Evolutionary conservation across 2,797 vertebrate species (phyloP).

Genomic region (Sarcophilus harrisii): DNA sequence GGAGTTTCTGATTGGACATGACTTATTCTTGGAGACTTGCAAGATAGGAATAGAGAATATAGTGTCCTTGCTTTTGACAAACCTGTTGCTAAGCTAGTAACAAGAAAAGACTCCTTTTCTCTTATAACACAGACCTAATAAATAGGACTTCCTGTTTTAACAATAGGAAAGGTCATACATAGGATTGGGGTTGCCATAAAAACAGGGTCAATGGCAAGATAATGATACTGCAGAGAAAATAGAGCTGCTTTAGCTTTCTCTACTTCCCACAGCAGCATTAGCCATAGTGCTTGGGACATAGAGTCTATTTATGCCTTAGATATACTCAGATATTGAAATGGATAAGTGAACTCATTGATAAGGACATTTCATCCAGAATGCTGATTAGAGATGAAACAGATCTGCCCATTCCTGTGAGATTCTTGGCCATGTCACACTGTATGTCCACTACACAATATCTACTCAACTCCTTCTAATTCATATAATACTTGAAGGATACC

Average conservation of each 20-base stretch:
- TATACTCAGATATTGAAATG: background rate
- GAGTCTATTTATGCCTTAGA: background rate
- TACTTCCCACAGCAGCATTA: background rate
- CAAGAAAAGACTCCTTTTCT: background rate
- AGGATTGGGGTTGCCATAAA: background rate
- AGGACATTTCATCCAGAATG: background rate
- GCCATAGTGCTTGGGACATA: background rate
- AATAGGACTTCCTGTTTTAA: background rate
- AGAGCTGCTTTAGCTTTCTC: background rate
- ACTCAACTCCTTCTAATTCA: background rate
- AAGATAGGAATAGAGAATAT: background rate
- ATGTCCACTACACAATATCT: background rate
- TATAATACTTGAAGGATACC: background rate
- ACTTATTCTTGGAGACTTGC: background rate
- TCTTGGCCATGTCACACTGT: background rate
- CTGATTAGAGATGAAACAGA: background rate
- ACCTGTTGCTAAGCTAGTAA: background rate
- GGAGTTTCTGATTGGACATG: background rate
- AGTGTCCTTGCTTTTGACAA: background rate
- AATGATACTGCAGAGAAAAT: background rate
- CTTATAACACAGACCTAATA: background rate
- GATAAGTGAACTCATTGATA: background rate
- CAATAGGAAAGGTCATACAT: background rate
- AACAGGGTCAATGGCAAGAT: background rate
- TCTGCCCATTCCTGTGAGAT: background rate